Base-by-base conservation (phyloP, 35 echinoderm and acorn worm genomes). In the Apostichopus parvimensis region DNA sequence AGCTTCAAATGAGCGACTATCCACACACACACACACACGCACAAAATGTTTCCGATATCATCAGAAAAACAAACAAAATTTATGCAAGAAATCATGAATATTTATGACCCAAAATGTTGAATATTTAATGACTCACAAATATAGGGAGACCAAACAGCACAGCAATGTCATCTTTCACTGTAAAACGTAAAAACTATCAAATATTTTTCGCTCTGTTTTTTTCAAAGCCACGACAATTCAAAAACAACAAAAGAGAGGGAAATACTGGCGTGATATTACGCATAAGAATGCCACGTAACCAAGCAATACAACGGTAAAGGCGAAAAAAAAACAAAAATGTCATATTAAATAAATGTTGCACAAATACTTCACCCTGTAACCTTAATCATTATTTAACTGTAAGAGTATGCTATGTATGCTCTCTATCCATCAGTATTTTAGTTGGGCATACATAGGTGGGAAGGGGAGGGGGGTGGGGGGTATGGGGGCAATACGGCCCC, bases 41-140 rank as follows among this genome's bases (percentile, higher is more conserved):
- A 45, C 34, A 45, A 45, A 45, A 45, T 45, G 12, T 61, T 61
- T 61, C 12, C 58, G 3, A 61, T 61, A 61, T 12, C 7, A 0
- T 9, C 58, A 61, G 70, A 73, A 73, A 75, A 75, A 75, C 64
- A 75, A 75, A 75, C 17, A 6, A n/a, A 75, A 20, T n/a, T 20
- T 75, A 75, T 75, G 71, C 71, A 75, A 75, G 71, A 75, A 75
- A 75, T 75, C 14, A 75, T 75, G 71, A 75, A 75, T 75, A 75
- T 18, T 75, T 22, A 75, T 75, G 18, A 75, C 71, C 20, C 14
- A 75, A 61, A 75, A 75, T 75, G 21, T 18, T 75, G 21, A 75
- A 75, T 75, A 75, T 75, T 75, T 75, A 45, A 75, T 75, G 71
- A 75, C 71, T 75, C 71, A 75, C 71, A 75, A 75, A 75, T 75